Conservation (phyloP, 1,140 invertebrate genomes). For the Gonioctena quinquepunctata region DNA sequence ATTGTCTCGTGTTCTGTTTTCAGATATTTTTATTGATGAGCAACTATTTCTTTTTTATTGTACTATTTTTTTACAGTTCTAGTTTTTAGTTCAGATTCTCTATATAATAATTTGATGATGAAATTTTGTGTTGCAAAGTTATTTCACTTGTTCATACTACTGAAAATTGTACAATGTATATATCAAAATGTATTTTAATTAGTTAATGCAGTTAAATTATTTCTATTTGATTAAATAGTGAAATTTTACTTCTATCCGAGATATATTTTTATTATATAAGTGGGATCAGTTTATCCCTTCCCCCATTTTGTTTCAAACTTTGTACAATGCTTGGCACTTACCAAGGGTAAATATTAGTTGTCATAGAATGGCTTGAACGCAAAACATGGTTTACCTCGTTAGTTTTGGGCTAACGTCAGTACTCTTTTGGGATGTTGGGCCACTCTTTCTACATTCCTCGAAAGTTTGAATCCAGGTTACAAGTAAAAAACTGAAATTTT, state of each 20-base stretch:
- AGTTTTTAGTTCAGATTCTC: constrained; percentile 16
- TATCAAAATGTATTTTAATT: constrained; percentile 20
- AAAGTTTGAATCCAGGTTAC: no score
- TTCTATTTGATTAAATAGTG: constrained; percentile 15
- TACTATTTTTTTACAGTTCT: constrained; percentile 21
- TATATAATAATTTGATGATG: background rate
- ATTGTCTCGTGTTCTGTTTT: background rate
- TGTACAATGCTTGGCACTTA: background rate
- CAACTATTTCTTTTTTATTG: constrained; percentile 10
- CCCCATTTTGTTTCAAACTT: background rate
- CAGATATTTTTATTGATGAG: constrained; percentile 5
- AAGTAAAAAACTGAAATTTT: no score
- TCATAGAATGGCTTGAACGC: no score
- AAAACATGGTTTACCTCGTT: no score
- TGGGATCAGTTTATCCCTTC: constrained; percentile 13
- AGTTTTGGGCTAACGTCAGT: no score
- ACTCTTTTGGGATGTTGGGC: no score
- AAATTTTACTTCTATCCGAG: constrained; percentile 14
- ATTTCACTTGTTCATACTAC: constrained; percentile 17
- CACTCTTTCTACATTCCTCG: no score
- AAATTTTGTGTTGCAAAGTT: background rate
- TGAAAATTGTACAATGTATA: constrained; percentile 25
- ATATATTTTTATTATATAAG: constrained; percentile 22
- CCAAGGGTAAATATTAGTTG: background rate
- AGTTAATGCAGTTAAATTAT: constrained; percentile 24